Percentiles rank a stretch among this genome's conserved stretches.
Conservation (phyloP, 2,797 vertebrate species). For the Urocyon cinereoargenteus region DNA sequence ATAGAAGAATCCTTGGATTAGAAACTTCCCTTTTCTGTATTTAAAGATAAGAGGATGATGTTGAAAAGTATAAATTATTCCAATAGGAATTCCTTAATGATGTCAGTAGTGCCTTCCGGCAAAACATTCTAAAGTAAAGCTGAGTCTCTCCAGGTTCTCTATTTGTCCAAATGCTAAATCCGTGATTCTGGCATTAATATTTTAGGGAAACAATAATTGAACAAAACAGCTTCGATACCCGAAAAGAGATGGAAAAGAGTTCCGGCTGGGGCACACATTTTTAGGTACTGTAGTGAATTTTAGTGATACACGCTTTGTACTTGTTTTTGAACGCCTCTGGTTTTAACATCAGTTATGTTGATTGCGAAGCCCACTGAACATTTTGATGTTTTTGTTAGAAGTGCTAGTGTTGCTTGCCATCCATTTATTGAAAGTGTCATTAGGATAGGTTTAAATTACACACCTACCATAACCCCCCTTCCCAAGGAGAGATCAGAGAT, state of each 20-base stretch:
- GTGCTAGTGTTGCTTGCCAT: neutral
- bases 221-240: neutral
- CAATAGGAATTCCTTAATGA: neutral
- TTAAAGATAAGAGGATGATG: slow-evolving; percentile 8
- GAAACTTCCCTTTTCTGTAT: neutral
- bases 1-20: neutral
- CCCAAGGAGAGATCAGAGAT: neutral
- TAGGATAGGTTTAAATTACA: neutral
- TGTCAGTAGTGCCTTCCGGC: neutral
- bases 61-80: neutral
- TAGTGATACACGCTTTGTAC: neutral
- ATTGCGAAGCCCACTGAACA: neutral
- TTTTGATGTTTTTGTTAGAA: neutral
- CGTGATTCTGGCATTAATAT: neutral
- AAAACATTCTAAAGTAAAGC: neutral
- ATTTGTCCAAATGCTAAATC: neutral
- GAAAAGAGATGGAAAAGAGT: neutral
- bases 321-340: neutral
- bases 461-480: neutral
- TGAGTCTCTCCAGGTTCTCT: neutral
- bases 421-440: neutral
- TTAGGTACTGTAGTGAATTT: neutral
- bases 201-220: neutral
- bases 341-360: neutral
- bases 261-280: neutral